These are phyloP conservation scores for Hirtodrosophila histrioides DNA, from an alignment of 2,888 invertebrate genomes.

Conservation along the genomic window DNA sequence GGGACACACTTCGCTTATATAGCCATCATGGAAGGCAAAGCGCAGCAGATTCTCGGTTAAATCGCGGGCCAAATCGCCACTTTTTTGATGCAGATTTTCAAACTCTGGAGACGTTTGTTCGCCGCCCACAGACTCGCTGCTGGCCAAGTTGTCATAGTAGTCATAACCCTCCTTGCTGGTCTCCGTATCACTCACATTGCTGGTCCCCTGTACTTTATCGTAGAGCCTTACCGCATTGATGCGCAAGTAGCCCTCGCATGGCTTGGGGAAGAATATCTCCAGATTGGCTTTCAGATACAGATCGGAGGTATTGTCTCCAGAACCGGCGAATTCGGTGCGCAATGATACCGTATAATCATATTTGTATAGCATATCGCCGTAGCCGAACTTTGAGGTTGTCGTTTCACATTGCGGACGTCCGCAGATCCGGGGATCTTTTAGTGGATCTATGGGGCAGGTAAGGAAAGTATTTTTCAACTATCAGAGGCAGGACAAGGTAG, in stretches of 20 bases:
- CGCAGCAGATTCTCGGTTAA: constrained; percentile 86
- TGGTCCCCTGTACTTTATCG: constrained; percentile 83
- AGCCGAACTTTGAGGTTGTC: constrained; percentile 79
- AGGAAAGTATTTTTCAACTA: no score
- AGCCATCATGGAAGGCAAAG: constrained; percentile 94
- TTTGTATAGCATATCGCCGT: constrained; percentile 85
- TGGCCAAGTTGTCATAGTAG: constrained; percentile 71
- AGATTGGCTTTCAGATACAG: constrained; percentile 87
- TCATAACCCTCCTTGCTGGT: constrained; percentile 56
- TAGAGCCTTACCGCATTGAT: constrained; percentile 87
- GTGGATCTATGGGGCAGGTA: constrained; percentile 86
- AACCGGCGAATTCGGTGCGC: constrained; percentile 89
- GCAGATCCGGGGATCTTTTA: constrained; percentile 90
- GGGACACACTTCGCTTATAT: constrained; percentile 93
- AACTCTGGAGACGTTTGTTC: constrained; percentile 19
- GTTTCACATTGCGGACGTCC: constrained; percentile 88
- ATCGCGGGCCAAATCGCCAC: constrained; percentile 86
- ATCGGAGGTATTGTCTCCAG: constrained; percentile 89
- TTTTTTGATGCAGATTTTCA: constrained; percentile 77
- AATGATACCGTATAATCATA: constrained; percentile 90
- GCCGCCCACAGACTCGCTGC: constrained; percentile 34
- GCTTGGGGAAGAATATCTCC: constrained; percentile 88
- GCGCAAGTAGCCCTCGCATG: constrained; percentile 90
- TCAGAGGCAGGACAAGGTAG: no score
- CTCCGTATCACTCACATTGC: constrained; percentile 28